Conservation (phyloP, 2,113 vertebrate species). For the Xenopus laevis region DNA sequence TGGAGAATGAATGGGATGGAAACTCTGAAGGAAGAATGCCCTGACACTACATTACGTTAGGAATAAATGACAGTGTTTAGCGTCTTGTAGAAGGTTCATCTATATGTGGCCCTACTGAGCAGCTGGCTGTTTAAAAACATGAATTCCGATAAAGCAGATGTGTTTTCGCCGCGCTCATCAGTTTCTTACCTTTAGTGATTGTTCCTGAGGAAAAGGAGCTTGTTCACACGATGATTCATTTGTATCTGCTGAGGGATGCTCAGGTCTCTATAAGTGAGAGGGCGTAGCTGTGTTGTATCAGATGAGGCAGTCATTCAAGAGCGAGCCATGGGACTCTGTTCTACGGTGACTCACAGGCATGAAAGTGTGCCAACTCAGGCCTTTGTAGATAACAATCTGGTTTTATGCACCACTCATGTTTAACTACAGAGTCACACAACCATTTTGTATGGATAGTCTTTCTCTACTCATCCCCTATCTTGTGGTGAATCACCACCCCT, state of each 20-base stretch:
- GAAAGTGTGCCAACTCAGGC: too few species aligned
- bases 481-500: too few species aligned
- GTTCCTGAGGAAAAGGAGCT: not conserved
- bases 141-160: not conserved
- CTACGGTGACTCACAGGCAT: not conserved
- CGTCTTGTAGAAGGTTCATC: too few species aligned
- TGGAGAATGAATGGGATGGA: too few species aligned
- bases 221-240: constrained; percentile 28
- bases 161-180: constrained; percentile 6
- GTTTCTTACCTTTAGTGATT: constrained; percentile 22
- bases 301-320: not conserved
- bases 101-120: not conserved
- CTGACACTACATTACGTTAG: too few species aligned
- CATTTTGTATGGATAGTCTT: too few species aligned
- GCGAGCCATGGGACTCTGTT: not conserved
- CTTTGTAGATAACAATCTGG: too few species aligned
- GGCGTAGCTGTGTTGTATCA: not conserved
- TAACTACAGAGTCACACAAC: too few species aligned
- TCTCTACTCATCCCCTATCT: too few species aligned
- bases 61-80: too few species aligned
- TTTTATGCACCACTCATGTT: too few species aligned
- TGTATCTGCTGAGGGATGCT: not conserved
- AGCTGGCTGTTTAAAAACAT: not conserved
- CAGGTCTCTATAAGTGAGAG: constrained; percentile 13
- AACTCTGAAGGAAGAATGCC: too few species aligned